Percentiles rank a stretch among this genome's conserved stretches.
These are phyloP conservation scores for Ormyrus rosae DNA, from an alignment of 2,888 invertebrate species.

Conservation along the genomic window DNA sequence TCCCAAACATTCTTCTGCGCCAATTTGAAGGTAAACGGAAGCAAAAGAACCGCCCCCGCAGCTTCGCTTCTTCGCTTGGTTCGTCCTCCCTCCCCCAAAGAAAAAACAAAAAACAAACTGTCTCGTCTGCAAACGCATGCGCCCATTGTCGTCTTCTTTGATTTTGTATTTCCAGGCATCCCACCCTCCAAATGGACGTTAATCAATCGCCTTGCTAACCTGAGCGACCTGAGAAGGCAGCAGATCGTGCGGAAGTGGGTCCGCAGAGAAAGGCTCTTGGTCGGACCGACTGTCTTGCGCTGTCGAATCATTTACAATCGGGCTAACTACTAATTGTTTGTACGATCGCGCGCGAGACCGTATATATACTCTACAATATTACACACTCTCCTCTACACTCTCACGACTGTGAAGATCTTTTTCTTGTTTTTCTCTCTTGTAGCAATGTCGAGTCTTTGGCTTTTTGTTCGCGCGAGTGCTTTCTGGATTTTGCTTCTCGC, in stretches of 20 bases:
- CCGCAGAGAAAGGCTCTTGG: conserved; percentile 65
- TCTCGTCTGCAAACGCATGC: conserved; percentile 24
- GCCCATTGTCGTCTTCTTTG: conserved; percentile 45
- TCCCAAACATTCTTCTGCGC: no score
- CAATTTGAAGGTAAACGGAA: no score
- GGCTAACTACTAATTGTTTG: conserved; percentile 35
- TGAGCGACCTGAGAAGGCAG: conserved; percentile 72
- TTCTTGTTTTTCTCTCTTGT: no score
- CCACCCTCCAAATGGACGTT: conserved; percentile 70
- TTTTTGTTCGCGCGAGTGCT: no score
- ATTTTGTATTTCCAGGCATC: conserved; percentile 69
- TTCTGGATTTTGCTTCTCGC: no score
- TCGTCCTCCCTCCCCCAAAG: neutral
- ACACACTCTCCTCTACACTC: no score
- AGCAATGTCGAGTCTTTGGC: no score
- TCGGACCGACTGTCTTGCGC: conserved; percentile 56
- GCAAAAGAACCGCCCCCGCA: no score
- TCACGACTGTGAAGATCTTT: no score
- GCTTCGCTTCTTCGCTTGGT: neutral
- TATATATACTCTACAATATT: no score
- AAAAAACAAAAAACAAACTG: conserved; percentile 14
- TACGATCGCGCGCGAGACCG: no score
- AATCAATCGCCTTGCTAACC: conserved; percentile 69
- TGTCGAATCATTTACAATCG: conserved; percentile 59
- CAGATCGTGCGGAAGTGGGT: conserved; percentile 72